Conservation (phyloP, 2,113 vertebrate genomes). For the Potamarius usumacintae region DNA sequence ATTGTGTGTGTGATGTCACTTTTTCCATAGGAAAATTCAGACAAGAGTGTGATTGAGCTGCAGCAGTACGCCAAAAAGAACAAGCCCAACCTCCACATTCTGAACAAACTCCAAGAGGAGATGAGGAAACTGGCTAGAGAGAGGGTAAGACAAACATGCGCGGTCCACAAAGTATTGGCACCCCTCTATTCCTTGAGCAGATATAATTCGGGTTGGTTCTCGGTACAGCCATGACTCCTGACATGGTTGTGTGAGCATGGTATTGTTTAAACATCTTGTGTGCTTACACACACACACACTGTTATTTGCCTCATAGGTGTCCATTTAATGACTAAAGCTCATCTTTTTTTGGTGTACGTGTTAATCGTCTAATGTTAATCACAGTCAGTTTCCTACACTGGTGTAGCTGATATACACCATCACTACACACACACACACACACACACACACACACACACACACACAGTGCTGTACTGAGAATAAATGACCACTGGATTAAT, state of each 20-base stretch:
- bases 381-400: no score
- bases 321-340: no score
- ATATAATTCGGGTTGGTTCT: no score
- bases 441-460: neutral
- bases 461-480: neutral
- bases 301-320: no score
- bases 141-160: constrained; percentile 72
- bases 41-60: constrained; percentile 97
- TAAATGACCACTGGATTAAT: neutral
- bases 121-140: constrained; percentile 93
- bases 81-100: constrained; percentile 97
- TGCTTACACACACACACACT: no score
- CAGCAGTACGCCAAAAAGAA: constrained; percentile 99
- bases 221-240: neutral
- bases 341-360: no score
- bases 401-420: no score
- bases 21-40: constrained; percentile 82
- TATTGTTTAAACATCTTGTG: neutral
- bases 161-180: neutral
- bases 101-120: constrained; percentile 97
- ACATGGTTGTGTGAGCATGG: no score
- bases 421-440: neutral
- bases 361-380: no score
- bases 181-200: neutral
- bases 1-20: neutral